Evolutionary conservation across 2,113 vertebrate species (phyloP), one percentile per base, ranked within the genome.

Genomic region (Centropus bengalensis): DNA sequence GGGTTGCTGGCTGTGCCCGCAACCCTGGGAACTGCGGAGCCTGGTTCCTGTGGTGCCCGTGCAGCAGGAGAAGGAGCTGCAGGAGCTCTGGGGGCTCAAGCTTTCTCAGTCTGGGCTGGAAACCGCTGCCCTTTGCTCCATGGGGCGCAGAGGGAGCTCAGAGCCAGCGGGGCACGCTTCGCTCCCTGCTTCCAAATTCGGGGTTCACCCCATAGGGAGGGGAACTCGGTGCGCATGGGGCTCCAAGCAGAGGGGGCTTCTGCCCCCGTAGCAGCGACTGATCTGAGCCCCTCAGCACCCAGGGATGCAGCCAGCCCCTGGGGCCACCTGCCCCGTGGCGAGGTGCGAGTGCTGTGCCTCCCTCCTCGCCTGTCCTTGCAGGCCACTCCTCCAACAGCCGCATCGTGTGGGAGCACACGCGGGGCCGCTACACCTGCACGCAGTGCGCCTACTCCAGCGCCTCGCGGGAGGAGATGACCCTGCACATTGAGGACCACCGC

Each of bases 321-420:
- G n/a, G 49, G 55, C 70, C 5, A 0, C 68, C 60, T 10, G 36
- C 70, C 67, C 67, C 7, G 32, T 6, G 44, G 47, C 3, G 2
- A 30, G 88, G 55, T 19, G 76, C 9, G 32, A 68, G 54, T 55
- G 1, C 36, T 4, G 67, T 82, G 92, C 95, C 75, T 91, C 94
- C 95, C 93, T 89, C 91, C 91, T 45, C 22, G 26, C 79, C 93
- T 78, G 7, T 68, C 76, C 82, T 88, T 89, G 82, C 97, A 99
- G 99, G 98, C 64, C 95, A 98, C 82, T 88, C 98, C 59, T 97
- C 98, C 96, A 98, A 94, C 96, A 98, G 98, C 91, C 98, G 99
- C 70, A 98, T 99, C 33, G 98, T 99, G 24, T 99, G 99, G 99
- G 98, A 99, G 94, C 99, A 99, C 98, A 99, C 98, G 10, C 98